Evolutionary conservation across 2,888 invertebrate genomes (phyloP).

Genomic region (Perizoma affinitatum): DNA sequence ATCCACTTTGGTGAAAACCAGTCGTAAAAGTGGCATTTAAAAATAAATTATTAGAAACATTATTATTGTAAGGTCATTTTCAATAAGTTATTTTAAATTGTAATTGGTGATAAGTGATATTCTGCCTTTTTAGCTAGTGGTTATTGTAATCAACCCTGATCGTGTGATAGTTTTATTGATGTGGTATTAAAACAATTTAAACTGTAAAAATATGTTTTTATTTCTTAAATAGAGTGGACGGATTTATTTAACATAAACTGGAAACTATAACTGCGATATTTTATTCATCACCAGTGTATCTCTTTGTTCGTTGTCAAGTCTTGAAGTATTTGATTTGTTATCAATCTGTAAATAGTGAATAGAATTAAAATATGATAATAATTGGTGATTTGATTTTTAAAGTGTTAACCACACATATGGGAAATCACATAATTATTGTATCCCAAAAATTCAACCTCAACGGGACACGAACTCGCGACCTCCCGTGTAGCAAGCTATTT

Average conservation of each 20-base stretch:
- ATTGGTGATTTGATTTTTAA: too few species aligned
- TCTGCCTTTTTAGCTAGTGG: slow-evolving; percentile 52
- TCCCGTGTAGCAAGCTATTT: too few species aligned
- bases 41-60: background rate
- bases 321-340: slow-evolving; percentile 87
- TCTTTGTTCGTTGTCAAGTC: slow-evolving; percentile 87
- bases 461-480: too few species aligned
- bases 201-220: slow-evolving; percentile 32
- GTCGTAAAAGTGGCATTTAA: background rate
- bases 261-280: slow-evolving; percentile 31
- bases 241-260: slow-evolving; percentile 10
- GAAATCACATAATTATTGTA: too few species aligned
- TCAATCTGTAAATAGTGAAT: slow-evolving; percentile 73
- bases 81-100: slow-evolving; percentile 16
- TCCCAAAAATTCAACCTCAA: too few species aligned
- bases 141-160: slow-evolving; percentile 45
- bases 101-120: slow-evolving; percentile 38
- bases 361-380: background rate
- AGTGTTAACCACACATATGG: too few species aligned
- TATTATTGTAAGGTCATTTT: background rate
- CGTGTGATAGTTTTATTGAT: slow-evolving; percentile 59
- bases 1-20: background rate
- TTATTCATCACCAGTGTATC: slow-evolving; percentile 85
- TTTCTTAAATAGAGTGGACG: slow-evolving; percentile 32
- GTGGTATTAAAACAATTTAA: slow-evolving; percentile 52